phyloP scores from a whole-genome alignment of 2,797 vertebrate genomes.

The Apogon hyalosoma region DNA sequence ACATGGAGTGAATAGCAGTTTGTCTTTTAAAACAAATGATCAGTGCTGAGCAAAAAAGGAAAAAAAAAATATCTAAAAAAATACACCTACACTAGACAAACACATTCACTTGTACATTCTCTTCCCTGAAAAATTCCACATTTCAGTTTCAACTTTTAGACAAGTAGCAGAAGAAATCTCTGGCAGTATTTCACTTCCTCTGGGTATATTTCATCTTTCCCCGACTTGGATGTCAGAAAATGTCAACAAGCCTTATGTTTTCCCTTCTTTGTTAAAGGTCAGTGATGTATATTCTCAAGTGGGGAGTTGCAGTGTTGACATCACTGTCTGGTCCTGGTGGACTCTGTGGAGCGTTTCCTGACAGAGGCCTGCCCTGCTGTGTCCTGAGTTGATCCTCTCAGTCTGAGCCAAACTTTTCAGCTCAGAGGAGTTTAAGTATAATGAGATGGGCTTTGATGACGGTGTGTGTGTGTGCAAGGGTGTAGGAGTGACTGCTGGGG shows the following conservation, averaged over 20 bases:
- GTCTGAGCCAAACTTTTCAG: conserved; percentile 46
- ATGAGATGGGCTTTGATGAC: conserved; percentile 30
- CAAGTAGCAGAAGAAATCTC: conserved; percentile 2
- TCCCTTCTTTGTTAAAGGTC: conserved; percentile 40
- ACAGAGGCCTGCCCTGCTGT: conserved; percentile 19
- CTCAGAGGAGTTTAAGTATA: conserved; percentile 42
- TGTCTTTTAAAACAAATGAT: background rate
- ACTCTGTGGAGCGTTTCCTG: conserved; percentile 21
- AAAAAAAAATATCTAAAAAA: too few relatives aligned
- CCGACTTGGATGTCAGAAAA: conserved; percentile 14
- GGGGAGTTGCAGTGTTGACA: conserved; percentile 36
- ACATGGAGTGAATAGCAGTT: background rate
- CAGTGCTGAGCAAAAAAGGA: background rate
- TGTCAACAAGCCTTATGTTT: conserved; percentile 15
- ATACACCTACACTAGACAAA: too few relatives aligned
- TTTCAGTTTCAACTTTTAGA: background rate
- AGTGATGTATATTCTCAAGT: conserved; percentile 33
- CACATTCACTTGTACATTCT: background rate
- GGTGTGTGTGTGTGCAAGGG: too few relatives aligned
- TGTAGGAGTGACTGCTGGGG: too few relatives aligned
- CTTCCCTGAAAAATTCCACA: conserved; percentile 10
- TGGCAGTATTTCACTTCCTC: conserved; percentile 6
- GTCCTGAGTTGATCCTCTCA: conserved; percentile 24
- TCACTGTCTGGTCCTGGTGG: conserved; percentile 38
- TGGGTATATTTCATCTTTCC: conserved; percentile 23